These are phyloP conservation scores for Autographa gamma DNA, from an alignment of 2,888 invertebrate species.

Conservation along the genomic window DNA sequence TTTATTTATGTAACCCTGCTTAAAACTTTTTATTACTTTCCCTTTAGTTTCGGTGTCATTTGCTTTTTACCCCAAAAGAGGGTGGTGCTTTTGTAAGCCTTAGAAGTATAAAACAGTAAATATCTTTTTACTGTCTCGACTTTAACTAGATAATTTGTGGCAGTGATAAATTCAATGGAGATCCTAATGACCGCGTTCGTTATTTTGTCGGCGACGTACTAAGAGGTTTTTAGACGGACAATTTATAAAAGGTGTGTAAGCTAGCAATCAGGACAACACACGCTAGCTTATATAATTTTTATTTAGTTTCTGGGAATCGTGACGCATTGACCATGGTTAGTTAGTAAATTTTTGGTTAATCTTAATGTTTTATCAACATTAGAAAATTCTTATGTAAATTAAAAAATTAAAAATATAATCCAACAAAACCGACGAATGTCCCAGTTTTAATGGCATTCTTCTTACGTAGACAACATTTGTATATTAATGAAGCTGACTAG, in stretches of 20 bases:
- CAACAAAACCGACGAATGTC: slow-evolving; percentile 51
- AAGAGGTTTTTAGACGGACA: slow-evolving; percentile 62
- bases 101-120: slow-evolving; percentile 61
- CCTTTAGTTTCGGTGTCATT: slow-evolving; percentile 54
- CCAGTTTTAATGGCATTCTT: slow-evolving; percentile 40
- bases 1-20: slow-evolving; percentile 64
- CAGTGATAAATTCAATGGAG: slow-evolving; percentile 66
- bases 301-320: slow-evolving; percentile 62
- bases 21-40: slow-evolving; percentile 65
- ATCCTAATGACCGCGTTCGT: slow-evolving; percentile 65
- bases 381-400: slow-evolving; percentile 61
- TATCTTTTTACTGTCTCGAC: slow-evolving; percentile 54
- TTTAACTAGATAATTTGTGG: slow-evolving; percentile 66
- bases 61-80: slow-evolving; percentile 50
- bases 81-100: slow-evolving; percentile 50
- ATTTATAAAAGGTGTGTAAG: slow-evolving; percentile 61
- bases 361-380: slow-evolving; percentile 50
- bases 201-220: slow-evolving; percentile 62
- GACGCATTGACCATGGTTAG: slow-evolving; percentile 53
- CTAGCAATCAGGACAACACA: slow-evolving; percentile 63
- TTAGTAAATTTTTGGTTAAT: slow-evolving; percentile 38
- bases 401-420: slow-evolving; percentile 46
- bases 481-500: slow-evolving; percentile 30
- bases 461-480: slow-evolving; percentile 31
- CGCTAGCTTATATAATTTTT: slow-evolving; percentile 64